Evolutionary conservation across 35 echinoderm and acorn worm species (phyloP), one percentile per base, ranked within the genome.

Genomic region (Eucidaris tribuloides): DNA sequence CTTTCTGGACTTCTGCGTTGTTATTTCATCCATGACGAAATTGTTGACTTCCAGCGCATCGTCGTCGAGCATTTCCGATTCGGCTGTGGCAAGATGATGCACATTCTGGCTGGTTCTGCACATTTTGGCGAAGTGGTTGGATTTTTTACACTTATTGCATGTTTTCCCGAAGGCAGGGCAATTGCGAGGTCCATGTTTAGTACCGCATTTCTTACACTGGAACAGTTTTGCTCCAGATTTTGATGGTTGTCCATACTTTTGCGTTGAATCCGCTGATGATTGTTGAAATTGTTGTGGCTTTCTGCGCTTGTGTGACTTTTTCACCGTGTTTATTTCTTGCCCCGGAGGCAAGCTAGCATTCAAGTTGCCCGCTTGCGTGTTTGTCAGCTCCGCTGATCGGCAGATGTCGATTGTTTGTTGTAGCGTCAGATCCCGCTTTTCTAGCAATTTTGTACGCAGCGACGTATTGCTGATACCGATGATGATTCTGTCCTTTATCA

Each of bases 401-500:
- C 40, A 78, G 52, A 71, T 71, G 40, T 72, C 81, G 59, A 77
- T 84, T 4, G 83, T 61, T 46, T 79, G 45, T 29, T 85, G 62
- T 15, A 85, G 1, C 0, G 63, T 55, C 9, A 85, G n/a, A 37
- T 79, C 66, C 6, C 50, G 24, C 19, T 28, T 38, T 52, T 38
- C 5, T 15, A 49, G 33, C 9, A 85, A 32, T 30, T 9, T 27
- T 79, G 28, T 17, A 35, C 83, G 63, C 3, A 85, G 4, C 19
- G 28, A 27, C 9, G 62, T 44, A 52, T 85, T 65, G 20, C 27
- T 25, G 36, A 85, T 45, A 13, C 66, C 66, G 15, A 33, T 38
- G 3, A 78, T 62, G 32, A 86, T 86, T 79, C 83, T 86, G 70
- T 78, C 70, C 2, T 50, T 39, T 17, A 86, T 77, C 1, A 86